Base-by-base conservation (phyloP, 2,113 vertebrate genomes). In the Ceyx cyanopectus region DNA sequence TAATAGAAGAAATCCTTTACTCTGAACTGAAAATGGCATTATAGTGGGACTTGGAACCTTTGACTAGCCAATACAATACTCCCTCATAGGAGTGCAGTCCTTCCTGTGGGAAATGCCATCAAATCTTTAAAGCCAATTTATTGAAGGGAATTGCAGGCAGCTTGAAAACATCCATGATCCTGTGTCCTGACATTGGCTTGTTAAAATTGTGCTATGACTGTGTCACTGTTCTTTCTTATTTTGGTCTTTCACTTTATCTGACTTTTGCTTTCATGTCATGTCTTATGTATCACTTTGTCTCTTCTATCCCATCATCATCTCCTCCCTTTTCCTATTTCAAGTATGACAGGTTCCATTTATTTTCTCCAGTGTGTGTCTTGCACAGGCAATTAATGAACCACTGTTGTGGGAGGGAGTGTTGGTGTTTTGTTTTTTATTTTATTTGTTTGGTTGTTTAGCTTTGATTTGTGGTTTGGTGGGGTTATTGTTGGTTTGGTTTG, bases 121-220 rank as follows among this genome's bases (percentile, higher is more conserved):
- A 94, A 90, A 90, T 56, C 26, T 92, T 81, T 81, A 88, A 78
- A 88, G 80, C 23, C 12, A 67, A 23, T 96, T 95, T 96, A 90
- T 37, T 58, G 73, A 92, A 85, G 48, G 45, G 75, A 94, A 92
- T 84, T 85, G 76, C 53, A 92, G 93, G 72, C 68, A 90, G 82
- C 61, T 93, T 93, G 90, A 94, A 94, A 90, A 93, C 65, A 88
- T 81, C 85, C 73, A 72, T 84, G 93, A 87, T 80, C 63, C 56
- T 94, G 63, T 87, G 81, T 79, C 87, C 30, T 80, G 94, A 92
- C 87, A 88, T 4, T 81, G 83, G 19, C 85, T 92, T 70, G 34
- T 93, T 94, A 93, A 83, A 57, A 22, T 3, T 40, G 26, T 41
- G 20, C 61, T 84, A 69, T 87, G 76, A 46, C 61, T 77, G 24